Percentiles rank a stretch among this genome's conserved stretches.
These are phyloP conservation scores for Hirtodrosophila cameraria DNA, from an alignment of 2,888 invertebrate species.

Conservation along the genomic window DNA sequence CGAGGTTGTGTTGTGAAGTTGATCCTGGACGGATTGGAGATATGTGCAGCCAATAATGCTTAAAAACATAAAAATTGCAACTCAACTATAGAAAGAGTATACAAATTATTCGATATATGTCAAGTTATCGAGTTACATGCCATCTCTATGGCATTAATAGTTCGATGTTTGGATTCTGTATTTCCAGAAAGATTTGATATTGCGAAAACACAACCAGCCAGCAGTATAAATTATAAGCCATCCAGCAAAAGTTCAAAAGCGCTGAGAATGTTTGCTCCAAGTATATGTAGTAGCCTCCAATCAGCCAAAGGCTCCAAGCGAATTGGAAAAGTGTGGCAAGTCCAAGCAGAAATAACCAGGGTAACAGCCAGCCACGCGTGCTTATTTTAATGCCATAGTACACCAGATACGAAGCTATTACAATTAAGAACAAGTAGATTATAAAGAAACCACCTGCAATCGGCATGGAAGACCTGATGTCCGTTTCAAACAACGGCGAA, in stretches of 20 bases:
- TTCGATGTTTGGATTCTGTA: constrained; percentile 95
- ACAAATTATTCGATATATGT: too few relatives aligned
- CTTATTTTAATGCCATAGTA: constrained; percentile 84
- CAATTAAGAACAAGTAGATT: constrained; percentile 80
- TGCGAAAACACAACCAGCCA: constrained; percentile 94
- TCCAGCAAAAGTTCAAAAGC: constrained; percentile 91
- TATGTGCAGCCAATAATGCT: too few relatives aligned
- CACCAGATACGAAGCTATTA: constrained; percentile 86
- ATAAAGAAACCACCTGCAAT: constrained; percentile 86
- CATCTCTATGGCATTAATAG: constrained; percentile 84
- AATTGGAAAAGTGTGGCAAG: constrained; percentile 90
- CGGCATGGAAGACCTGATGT: constrained; percentile 89
- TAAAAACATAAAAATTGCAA: too few relatives aligned
- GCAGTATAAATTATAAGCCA: constrained; percentile 94
- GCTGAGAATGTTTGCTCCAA: constrained; percentile 91
- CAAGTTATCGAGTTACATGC: too few relatives aligned
- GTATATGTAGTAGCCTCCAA: constrained; percentile 96
- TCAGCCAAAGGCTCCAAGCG: constrained; percentile 92
- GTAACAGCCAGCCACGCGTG: constrained; percentile 92
- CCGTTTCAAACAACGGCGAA: constrained; percentile 95
- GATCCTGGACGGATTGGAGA: too few relatives aligned
- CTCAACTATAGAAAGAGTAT: too few relatives aligned
- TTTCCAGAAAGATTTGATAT: constrained; percentile 91
- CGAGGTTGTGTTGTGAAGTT: too few relatives aligned
- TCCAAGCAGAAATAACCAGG: constrained; percentile 90